Evolutionary conservation across 2,113 vertebrate genomes (phyloP), one percentile per base, ranked within the genome.

Genomic region (Xenopus tropicalis): DNA sequence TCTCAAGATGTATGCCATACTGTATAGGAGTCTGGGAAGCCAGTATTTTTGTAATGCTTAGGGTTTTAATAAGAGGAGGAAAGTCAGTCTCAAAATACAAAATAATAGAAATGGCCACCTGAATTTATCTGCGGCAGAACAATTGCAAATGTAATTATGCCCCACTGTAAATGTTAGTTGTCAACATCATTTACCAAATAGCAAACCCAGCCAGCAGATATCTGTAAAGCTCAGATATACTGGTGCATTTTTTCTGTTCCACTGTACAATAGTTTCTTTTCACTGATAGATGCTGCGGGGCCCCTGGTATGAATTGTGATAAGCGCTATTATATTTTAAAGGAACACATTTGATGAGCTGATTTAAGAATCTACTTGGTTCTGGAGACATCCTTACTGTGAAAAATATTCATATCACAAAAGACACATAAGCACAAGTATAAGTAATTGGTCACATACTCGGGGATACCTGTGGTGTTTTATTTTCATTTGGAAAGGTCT

Each of bases 341-440:
- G 43, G 52, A 70, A 71, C 12, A 71, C 79, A 72, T 78, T 82
- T 77, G 52, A 72, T 61, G 43, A 84, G 82, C 57, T 78, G 24
- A 68, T 70, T 52, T 66, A 79, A 83, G 19, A 13, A 72, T 64
- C 19, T 81, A 29, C 66, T 6, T 70, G 79, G 66, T 17, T 74
- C 78, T 85, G 75, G 77, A 80, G 64, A 80, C 20, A 73, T 76
- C 80, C 81, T 78, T 72, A 69, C 67, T 83, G 79, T 71, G 81
- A 84, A 83, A 84, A 87, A 78, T 79, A 83, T 80, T 82, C 71
- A 71, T 29, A 64, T 61, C 79, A 81, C 54, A 84, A 86, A 84
- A 84, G 64, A 5, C 20, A 79, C 61, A 77, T 78, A 19, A 71
- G 70, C 74, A 86, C 82, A 58, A 46, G 48, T 69, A 42, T 80